These are phyloP conservation scores for Molorchus minor DNA, from an alignment of 2,888 invertebrate species.

Conservation along the genomic window DNA sequence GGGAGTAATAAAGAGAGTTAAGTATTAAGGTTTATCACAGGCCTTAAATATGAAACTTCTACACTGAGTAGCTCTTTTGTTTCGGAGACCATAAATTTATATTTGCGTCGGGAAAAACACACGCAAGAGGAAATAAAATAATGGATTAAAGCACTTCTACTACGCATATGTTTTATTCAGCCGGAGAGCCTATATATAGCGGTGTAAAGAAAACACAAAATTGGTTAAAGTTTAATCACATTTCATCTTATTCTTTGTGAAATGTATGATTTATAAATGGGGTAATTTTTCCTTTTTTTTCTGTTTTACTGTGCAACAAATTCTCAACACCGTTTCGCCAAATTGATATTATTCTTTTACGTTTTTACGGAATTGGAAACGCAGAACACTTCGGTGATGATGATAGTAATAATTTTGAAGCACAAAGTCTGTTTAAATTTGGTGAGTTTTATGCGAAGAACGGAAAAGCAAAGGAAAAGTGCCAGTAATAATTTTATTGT, in stretches of 20 bases:
- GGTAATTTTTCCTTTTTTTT: slow-evolving; percentile 33
- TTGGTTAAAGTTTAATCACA: slow-evolving; percentile 46
- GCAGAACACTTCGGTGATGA: neutral
- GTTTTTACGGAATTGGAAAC: neutral
- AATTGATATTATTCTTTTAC: neutral
- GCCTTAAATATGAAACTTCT: slow-evolving; percentile 38
- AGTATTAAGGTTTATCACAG: slow-evolving; percentile 42
- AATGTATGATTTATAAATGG: slow-evolving; percentile 40
- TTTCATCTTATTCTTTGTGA: slow-evolving; percentile 44
- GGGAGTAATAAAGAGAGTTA: slow-evolving; percentile 33
- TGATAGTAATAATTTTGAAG: too few relatives aligned
- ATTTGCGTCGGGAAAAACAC: slow-evolving; percentile 36
- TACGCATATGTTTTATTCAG: slow-evolving; percentile 45
- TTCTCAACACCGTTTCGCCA: slow-evolving; percentile 21
- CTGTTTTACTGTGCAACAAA: slow-evolving; percentile 32
- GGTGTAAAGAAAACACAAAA: slow-evolving; percentile 34
- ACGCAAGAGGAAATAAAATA: slow-evolving; percentile 40
- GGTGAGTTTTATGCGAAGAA: too few relatives aligned
- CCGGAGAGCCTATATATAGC: slow-evolving; percentile 26
- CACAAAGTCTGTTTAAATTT: too few relatives aligned
- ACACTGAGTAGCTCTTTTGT: slow-evolving; percentile 35
- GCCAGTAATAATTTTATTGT: too few relatives aligned
- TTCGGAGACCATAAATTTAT: slow-evolving; percentile 40
- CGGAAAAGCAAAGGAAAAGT: too few relatives aligned
- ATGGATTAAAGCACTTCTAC: slow-evolving; percentile 42